Conservation (phyloP, 2,797 vertebrate species). For the Enteromius argenteus region DNA sequence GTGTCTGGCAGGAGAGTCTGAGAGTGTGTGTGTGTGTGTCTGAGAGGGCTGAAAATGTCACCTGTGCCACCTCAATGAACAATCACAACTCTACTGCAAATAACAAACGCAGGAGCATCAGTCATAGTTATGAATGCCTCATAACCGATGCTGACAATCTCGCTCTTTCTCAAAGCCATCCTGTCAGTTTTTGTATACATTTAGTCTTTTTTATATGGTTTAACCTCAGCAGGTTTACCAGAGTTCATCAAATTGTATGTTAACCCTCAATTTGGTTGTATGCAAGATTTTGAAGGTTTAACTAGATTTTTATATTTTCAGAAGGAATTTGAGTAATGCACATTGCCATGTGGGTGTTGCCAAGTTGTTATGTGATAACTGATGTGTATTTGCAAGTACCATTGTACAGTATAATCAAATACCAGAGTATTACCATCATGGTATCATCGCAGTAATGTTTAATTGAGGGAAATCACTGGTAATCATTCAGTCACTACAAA, state of each 20-base stretch:
- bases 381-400: background rate
- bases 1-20: background rate
- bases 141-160: conserved; percentile 35
- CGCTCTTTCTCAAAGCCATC: conserved; percentile 32
- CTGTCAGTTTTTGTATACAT: conserved; percentile 36
- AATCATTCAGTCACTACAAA: background rate
- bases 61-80: conserved; percentile 44
- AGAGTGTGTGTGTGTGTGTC: background rate
- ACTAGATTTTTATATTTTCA: background rate
- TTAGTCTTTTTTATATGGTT: background rate
- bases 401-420: background rate
- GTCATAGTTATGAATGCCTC: conserved; percentile 37
- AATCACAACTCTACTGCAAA: conserved; percentile 44
- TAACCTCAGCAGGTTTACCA: background rate
- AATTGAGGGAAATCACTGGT: background rate
- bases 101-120: conserved; percentile 42
- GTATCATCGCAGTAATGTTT: background rate
- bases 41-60: conserved; percentile 23
- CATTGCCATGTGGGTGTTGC: background rate
- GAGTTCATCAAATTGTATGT: background rate
- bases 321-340: background rate
- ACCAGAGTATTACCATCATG: background rate
- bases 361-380: background rate
- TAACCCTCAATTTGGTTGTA: background rate
- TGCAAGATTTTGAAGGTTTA: background rate